Percentiles rank a stretch among this genome's conserved stretches.
Conservation (phyloP, 2,113 vertebrate species). For the Galeopterus variegatus region DNA sequence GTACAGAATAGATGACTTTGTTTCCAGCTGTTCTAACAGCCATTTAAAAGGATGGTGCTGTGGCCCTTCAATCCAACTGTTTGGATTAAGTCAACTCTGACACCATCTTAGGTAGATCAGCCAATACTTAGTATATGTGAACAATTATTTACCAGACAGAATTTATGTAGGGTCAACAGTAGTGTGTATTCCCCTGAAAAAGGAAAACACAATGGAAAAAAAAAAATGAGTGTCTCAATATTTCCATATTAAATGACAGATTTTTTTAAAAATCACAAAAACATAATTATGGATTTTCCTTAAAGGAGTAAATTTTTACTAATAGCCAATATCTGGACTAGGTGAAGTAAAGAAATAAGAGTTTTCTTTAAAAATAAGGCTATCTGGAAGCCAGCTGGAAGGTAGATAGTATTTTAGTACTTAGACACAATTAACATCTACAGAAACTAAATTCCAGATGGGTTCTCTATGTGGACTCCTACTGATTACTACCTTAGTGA, state of each 20-base stretch:
- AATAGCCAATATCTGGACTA: neutral
- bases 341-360: neutral
- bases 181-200: constrained; percentile 35
- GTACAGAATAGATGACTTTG: neutral
- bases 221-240: neutral
- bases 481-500: constrained; percentile 4
- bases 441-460: constrained; percentile 60
- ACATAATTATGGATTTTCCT: neutral
- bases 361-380: constrained; percentile 30
- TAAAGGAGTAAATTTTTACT: constrained; percentile 50
- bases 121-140: neutral
- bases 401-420: neutral
- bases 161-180: neutral
- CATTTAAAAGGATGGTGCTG: constrained; percentile 10
- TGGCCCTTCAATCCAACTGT: neutral
- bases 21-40: constrained; percentile 48
- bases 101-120: neutral
- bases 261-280: neutral
- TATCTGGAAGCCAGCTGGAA: constrained; percentile 39
- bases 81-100: neutral
- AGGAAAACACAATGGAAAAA: neutral
- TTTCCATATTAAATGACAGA: constrained; percentile 49
- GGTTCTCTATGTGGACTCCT: neutral
- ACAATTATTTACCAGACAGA: constrained; percentile 13
- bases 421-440: constrained; percentile 34